Evolutionary conservation across 2,797 vertebrate species (phyloP).

Genomic region (Synanceia verrucosa): DNA sequence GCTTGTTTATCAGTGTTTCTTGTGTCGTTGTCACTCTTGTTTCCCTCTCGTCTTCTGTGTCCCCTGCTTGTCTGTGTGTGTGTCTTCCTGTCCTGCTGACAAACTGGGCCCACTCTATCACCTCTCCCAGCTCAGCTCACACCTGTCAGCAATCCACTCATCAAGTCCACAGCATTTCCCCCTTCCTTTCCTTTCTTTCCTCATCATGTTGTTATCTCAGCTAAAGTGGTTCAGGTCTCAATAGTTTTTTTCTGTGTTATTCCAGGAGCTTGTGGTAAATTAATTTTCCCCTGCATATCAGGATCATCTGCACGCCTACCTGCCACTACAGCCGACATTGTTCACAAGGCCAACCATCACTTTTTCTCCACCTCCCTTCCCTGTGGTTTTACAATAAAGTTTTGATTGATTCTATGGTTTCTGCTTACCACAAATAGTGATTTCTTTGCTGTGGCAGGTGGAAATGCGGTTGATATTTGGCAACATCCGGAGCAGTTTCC

Average conservation of each 20-base stretch:
- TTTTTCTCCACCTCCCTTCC: background rate
- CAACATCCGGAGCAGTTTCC: conserved; percentile 87
- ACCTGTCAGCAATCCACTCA: background rate
- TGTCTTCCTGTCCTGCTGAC: background rate
- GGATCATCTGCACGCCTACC: background rate
- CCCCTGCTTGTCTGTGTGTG: no score
- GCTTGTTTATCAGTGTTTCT: no score
- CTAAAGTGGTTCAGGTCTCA: background rate
- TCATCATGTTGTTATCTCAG: background rate
- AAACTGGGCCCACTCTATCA: background rate
- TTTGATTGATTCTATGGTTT: background rate
- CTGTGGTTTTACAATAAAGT: background rate
- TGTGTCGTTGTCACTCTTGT: no score
- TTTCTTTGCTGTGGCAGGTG: conserved; percentile 93
- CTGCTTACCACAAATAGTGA: conserved; percentile 91
- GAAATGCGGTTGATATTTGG: conserved; percentile 93
- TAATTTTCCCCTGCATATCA: no score
- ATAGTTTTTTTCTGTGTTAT: background rate
- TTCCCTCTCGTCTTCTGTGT: no score
- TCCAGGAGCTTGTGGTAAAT: background rate
- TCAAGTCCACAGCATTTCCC: no score
- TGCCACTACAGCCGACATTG: background rate
- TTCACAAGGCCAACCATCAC: background rate
- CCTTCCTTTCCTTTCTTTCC: no score
- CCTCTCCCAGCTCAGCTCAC: background rate